Evolutionary conservation across 2,888 invertebrate species (phyloP).

Genomic region (Brachyopa scutellaris): DNA sequence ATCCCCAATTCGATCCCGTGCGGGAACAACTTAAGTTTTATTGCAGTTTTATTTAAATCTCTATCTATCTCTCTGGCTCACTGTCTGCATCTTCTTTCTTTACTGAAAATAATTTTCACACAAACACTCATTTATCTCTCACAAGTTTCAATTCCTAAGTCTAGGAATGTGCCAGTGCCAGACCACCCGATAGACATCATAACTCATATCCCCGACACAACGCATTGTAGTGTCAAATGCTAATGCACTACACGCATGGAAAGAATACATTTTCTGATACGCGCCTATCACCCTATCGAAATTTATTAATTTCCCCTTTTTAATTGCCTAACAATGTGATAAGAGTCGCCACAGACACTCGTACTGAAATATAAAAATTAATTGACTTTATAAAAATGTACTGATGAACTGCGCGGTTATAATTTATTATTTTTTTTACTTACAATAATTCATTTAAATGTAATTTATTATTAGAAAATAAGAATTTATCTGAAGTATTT

Average conservation of each 20-base stretch:
- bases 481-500: neutral
- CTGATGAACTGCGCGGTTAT: slow-evolving; percentile 7
- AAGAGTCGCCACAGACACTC: slow-evolving; percentile 12
- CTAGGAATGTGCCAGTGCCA: slow-evolving; percentile 11
- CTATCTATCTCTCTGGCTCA: neutral
- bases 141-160: too few relatives aligned
- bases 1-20: slow-evolving; percentile 77
- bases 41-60: slow-evolving; percentile 30
- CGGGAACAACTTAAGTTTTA: slow-evolving; percentile 73
- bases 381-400: slow-evolving; percentile 55
- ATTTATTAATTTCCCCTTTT: slow-evolving; percentile 66
- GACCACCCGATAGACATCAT: slow-evolving; percentile 57
- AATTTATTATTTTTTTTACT: slow-evolving; percentile 1
- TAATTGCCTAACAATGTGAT: slow-evolving; percentile 59
- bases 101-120: slow-evolving; percentile 6
- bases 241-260: slow-evolving; percentile 48
- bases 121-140: slow-evolving; percentile 9
- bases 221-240: slow-evolving; percentile 56
- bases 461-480: too few relatives aligned
- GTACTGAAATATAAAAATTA: slow-evolving; percentile 60
- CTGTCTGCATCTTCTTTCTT: too few relatives aligned
- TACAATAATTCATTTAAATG: neutral
- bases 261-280: too few relatives aligned
- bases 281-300: slow-evolving; percentile 18
- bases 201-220: slow-evolving; percentile 52